A percentile compares a stretch with the other conserved stretches of the same genome.
Conservation (phyloP, 2,113 vertebrate genomes). For the Cyprinodon brontotheroides region DNA sequence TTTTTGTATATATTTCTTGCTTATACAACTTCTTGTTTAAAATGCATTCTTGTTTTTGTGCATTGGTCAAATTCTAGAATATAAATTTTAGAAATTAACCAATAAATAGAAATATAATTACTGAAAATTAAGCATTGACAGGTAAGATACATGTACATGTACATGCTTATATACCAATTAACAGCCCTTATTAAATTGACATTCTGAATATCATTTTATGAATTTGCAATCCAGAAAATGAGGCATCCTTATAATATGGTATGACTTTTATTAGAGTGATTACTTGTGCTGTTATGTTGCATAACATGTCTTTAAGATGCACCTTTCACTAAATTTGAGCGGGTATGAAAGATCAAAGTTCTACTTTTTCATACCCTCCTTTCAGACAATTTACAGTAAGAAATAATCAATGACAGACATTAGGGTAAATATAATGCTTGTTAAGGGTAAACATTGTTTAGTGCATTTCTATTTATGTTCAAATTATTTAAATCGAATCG, state of each 20-base stretch:
- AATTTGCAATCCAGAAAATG: slow-evolving; percentile 11
- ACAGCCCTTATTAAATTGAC: background rate
- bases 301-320: background rate
- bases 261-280: background rate
- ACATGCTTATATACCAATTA: background rate
- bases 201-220: background rate
- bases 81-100: background rate
- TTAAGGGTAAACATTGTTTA: too few relatives aligned
- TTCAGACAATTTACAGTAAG: too few relatives aligned
- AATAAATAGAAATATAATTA: background rate
- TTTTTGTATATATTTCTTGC: background rate
- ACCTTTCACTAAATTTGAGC: too few relatives aligned
- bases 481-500: too few relatives aligned
- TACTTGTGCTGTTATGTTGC: background rate
- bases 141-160: background rate
- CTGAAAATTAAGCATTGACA: background rate
- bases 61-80: background rate
- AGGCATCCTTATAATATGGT: background rate
- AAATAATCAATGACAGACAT: too few relatives aligned
- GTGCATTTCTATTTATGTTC: too few relatives aligned
- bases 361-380: too few relatives aligned
- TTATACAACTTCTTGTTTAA: background rate
- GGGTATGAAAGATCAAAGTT: too few relatives aligned
- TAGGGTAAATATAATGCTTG: too few relatives aligned
- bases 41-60: background rate